Evolutionary conservation across 2,113 vertebrate species (phyloP).

Genomic region (Pithys albifrons): DNA sequence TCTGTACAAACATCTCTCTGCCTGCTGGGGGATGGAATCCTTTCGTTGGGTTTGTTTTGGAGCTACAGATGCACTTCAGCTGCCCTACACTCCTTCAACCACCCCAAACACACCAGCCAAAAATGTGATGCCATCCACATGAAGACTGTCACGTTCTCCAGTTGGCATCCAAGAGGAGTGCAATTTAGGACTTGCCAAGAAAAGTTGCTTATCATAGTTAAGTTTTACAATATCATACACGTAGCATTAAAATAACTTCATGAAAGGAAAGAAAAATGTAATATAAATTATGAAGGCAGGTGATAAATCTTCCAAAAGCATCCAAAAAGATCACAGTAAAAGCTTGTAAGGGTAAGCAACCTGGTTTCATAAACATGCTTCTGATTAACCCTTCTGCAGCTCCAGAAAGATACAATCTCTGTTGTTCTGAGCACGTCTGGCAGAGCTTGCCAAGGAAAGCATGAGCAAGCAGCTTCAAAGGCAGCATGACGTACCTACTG

Average conservation of each 20-base stretch:
- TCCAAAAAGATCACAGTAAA: not conserved
- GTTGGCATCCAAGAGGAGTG: not conserved
- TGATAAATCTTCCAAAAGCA: not conserved
- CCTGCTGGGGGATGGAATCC: not conserved
- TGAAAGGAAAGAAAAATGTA: not conserved
- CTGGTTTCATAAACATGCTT: not conserved
- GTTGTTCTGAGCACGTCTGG: not conserved
- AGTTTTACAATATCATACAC: not conserved
- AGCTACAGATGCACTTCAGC: not conserved
- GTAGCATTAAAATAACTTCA: not conserved
- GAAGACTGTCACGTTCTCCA: not conserved
- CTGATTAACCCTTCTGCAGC: constrained; percentile 44
- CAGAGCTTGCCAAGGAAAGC: constrained; percentile 50
- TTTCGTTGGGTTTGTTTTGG: not conserved
- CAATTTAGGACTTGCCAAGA: not conserved
- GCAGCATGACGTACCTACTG: constrained; percentile 34
- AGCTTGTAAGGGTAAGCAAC: not conserved
- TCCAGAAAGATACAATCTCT: not conserved
- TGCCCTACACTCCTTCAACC: not conserved
- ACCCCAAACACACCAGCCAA: not conserved
- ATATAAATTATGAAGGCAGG: not conserved
- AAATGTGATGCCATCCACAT: not conserved
- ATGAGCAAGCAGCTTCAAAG: constrained; percentile 63
- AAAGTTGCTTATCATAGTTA: not conserved
- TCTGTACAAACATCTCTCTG: not conserved